These are phyloP conservation scores for Formica selysi DNA, from an alignment of 1,140 invertebrate genomes.

Conservation along the genomic window DNA sequence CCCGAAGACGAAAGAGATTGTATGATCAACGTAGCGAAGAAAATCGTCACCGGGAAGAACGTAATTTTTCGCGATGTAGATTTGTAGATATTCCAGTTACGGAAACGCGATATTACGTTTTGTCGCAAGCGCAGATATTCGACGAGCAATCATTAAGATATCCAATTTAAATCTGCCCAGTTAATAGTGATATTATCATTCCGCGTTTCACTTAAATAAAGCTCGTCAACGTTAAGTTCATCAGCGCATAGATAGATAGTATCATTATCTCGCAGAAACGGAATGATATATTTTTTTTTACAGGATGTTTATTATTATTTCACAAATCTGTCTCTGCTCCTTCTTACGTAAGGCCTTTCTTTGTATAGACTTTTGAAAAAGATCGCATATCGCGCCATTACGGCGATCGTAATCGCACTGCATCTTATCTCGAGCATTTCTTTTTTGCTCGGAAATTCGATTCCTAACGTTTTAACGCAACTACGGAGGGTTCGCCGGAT, in stretches of 20 bases:
- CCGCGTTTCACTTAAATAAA: not conserved
- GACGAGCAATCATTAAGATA: slow-evolving; percentile 22
- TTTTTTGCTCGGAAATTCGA: slow-evolving; percentile 44
- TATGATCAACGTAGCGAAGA: slow-evolving; percentile 10
- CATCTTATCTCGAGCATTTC: slow-evolving; percentile 2
- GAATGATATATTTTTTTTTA: not conserved
- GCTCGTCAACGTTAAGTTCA: not conserved
- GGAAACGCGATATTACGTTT: slow-evolving; percentile 33
- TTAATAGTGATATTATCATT: slow-evolving; percentile 26
- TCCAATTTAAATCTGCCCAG: slow-evolving; percentile 32
- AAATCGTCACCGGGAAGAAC: slow-evolving; percentile 28
- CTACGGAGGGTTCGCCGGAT: slow-evolving; percentile 17
- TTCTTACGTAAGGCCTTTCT: not conserved
- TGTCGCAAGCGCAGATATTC: slow-evolving; percentile 23
- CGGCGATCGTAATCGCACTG: not conserved
- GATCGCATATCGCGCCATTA: slow-evolving; percentile 8
- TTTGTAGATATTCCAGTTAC: not conserved
- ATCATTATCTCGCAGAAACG: not conserved
- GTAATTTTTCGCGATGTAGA: slow-evolving; percentile 38
- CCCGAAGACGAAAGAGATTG: not conserved
- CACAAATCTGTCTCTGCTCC: not conserved
- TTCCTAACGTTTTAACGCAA: slow-evolving; percentile 35
- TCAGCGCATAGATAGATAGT: not conserved
- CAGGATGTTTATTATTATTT: not conserved
- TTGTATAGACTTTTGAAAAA: not conserved